These are phyloP conservation scores for Laticauda colubrina DNA, from an alignment of 2,113 vertebrate genomes.

Conservation along the genomic window DNA sequence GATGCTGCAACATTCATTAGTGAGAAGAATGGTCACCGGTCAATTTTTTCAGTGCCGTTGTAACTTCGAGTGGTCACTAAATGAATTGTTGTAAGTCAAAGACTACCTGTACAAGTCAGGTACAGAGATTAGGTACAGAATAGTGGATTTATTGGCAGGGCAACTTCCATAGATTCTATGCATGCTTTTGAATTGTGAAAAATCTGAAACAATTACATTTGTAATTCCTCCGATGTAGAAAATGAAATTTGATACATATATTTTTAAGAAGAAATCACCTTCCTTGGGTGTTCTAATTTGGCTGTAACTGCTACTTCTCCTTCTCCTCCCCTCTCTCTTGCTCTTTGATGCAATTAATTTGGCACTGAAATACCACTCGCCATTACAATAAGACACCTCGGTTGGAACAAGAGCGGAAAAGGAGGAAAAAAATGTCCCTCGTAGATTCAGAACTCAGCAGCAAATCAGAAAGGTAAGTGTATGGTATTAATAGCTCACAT, in stretches of 20 bases:
- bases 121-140: background rate
- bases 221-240: background rate
- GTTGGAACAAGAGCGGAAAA: constrained; percentile 3
- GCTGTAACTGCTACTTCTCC: background rate
- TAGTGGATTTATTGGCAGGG: background rate
- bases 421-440: background rate
- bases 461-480: background rate
- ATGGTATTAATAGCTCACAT: constrained; percentile 9
- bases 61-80: too few species aligned
- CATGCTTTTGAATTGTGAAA: background rate
- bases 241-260: background rate
- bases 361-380: background rate
- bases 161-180: background rate
- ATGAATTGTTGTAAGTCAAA: too few species aligned
- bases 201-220: background rate
- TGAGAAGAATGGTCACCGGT: too few species aligned
- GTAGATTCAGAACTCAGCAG: background rate
- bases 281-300: background rate
- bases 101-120: too few species aligned
- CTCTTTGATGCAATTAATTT: constrained; percentile 15
- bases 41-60: too few species aligned
- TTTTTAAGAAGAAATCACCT: background rate
- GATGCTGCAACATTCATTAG: too few species aligned
- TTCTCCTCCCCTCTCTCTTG: background rate
- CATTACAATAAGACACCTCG: constrained; percentile 15